Evolutionary conservation across 1,140 invertebrate genomes (phyloP), one percentile per base, ranked within the genome.

Genomic region (Psix sp.): DNA sequence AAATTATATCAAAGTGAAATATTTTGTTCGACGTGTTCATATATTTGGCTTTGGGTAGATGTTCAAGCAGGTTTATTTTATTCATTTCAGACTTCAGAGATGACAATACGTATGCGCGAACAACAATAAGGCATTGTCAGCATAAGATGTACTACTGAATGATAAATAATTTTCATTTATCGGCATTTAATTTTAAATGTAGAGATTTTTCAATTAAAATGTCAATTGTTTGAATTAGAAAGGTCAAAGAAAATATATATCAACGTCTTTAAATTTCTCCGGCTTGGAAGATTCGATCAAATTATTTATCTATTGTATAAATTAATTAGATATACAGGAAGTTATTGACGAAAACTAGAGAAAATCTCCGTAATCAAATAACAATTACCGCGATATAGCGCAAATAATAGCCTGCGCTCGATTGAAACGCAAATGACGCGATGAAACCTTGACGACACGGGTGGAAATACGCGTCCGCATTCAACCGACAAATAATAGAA

Each of bases 1-100:
- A 57, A 63, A 57, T 17, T 45, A 42, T 57, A 54, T 54, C 38
- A 57, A 68, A 60, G 46, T 31, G 59, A 54, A 66, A 66, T 57
- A 72, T 52, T 56, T 71, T 56, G 39, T 62, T 54, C 46, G 14
- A 60, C 63, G 52, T 51, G 52, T 59, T 59, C 49, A 59, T 59
- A 51, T 36, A 57, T 57, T 66, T 42, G 51, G 43, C 18, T 42
- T 57, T 36, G 45, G 57, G 45, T 26, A 29, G 26, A 51, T 14
- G 33, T 24, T 52, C 16, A 36, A 57, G 26, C 36, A 43, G 17
- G 6, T 48, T 48, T 66, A n/a, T n/a, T n/a, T n/a, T n/a, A n/a
- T n/a, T n/a, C n/a, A n/a, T n/a, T n/a, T n/a, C n/a, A n/a, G n/a
- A n/a, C n/a, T n/a, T n/a, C n/a, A n/a, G n/a, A 33, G 29, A 31